Percentiles rank a stretch among this genome's conserved stretches.
These are phyloP conservation scores for Calephelis nemesis DNA, from an alignment of 1,140 invertebrate genomes.

Conservation along the genomic window DNA sequence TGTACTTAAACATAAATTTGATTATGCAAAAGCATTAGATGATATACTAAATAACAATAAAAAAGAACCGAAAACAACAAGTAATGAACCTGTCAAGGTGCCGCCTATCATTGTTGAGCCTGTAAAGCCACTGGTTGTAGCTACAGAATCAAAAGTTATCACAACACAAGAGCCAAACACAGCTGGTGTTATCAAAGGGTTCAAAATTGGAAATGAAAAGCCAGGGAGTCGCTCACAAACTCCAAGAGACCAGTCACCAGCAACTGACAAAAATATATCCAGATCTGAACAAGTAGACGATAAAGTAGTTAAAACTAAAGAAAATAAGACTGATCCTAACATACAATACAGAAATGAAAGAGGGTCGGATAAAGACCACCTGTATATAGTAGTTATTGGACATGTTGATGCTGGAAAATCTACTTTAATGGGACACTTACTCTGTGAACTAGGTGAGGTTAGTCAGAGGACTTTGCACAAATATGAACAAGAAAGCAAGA, in stretches of 20 bases:
- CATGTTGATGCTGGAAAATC: constrained; percentile 99
- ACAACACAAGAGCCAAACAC: constrained; percentile 59
- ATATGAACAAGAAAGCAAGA: constrained; percentile 98
- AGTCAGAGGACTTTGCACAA: constrained; percentile 96
- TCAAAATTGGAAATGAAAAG: constrained; percentile 64
- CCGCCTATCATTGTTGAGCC: constrained; percentile 72
- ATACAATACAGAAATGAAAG: constrained; percentile 87
- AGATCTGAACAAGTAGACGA: constrained; percentile 56
- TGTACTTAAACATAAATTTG: constrained; percentile 82
- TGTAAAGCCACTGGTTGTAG: constrained; percentile 50
- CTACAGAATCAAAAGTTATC: constrained; percentile 60
- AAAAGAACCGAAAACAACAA: constrained; percentile 30
- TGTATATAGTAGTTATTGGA: constrained; percentile 97
- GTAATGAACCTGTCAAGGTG: constrained; percentile 16
- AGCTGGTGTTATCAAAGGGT: constrained; percentile 65
- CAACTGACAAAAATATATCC: constrained; percentile 75
- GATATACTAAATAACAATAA: constrained; percentile 81
- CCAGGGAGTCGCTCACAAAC: constrained; percentile 57
- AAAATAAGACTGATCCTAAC: constrained; percentile 80
- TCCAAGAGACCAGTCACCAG: constrained; percentile 82
- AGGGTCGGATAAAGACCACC: constrained; percentile 87
- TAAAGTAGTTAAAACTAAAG: constrained; percentile 62
- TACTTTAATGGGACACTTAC: constrained; percentile 96
- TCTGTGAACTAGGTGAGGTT: constrained; percentile 94
- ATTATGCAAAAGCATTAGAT: constrained; percentile 86